phyloP scores from a whole-genome alignment of 2,888 invertebrate species.

The Sycophila texana region DNA sequence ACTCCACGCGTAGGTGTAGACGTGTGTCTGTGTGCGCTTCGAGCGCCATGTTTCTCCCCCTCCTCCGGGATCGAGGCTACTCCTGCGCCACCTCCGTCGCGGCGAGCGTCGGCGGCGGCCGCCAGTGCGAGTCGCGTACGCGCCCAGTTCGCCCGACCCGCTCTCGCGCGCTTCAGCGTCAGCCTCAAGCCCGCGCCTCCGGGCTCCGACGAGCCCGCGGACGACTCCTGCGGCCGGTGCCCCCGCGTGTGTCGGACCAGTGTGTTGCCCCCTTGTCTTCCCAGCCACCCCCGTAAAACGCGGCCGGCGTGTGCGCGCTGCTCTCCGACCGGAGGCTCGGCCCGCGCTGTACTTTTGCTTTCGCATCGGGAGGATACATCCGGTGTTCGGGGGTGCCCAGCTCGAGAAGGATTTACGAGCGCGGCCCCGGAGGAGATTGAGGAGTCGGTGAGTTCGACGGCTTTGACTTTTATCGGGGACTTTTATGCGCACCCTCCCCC shows the following conservation, averaged over 20 bases:
- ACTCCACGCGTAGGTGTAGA: neutral
- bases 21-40: neutral
- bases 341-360: too few relatives aligned
- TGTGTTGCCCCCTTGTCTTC: neutral
- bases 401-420: neutral
- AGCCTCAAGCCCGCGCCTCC: neutral
- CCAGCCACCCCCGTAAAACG: neutral
- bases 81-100: neutral
- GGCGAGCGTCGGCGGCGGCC: neutral
- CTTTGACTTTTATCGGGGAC: slow-evolving; percentile 3
- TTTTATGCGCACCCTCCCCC: too few relatives aligned
- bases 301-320: neutral
- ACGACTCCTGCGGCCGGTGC: neutral
- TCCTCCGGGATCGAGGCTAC: neutral
- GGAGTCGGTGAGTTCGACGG: slow-evolving; percentile 36
- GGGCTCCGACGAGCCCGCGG: neutral
- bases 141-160: slow-evolving; percentile 43
- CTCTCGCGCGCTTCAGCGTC: neutral
- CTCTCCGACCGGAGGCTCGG: neutral
- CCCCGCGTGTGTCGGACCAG: neutral
- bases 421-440: slow-evolving; percentile 6
- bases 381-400: neutral
- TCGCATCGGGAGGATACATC: neutral
- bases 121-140: slow-evolving; percentile 47
- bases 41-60: slow-evolving; percentile 50